Evolutionary conservation across 2,797 vertebrate genomes (phyloP), one percentile per base, ranked within the genome.

Genomic region (Parauchenoglanis ngamensis): DNA sequence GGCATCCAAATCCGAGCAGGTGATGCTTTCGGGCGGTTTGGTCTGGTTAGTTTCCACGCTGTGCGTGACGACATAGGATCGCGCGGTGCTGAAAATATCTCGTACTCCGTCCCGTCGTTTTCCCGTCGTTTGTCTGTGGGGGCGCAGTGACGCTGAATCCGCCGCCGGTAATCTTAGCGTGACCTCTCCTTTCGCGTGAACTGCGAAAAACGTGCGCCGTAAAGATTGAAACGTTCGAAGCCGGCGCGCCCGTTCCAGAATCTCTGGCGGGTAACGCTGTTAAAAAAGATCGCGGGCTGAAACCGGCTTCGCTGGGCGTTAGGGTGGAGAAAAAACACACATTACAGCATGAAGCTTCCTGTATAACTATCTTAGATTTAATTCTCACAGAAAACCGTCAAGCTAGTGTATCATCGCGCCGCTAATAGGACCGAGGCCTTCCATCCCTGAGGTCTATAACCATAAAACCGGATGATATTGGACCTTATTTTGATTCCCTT

Each of bases 291-390:
- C 57, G 31, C 54, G 7, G 77, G 13, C 19, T 59, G 3, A 78
- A 78, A 77, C 49, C 54, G 75, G 75, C n/a, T 77, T 77, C 28
- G 17, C n/a, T 54, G 49, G 49, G 75, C n/a, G 4, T 28, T 54
- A 11, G 28, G 17, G 28, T 59, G 35, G 8, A 59, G 31, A 79
- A 25, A 56, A 40, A 25, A 40, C 11, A 7, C 28, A 35, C 77
- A 40, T 59, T 25, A 59, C 77, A 7, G 77, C 56, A 40, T 59
- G 25, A 79, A 59, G 54, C 40, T 79, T 79, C 77, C 77, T 57
- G 77, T 59, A 25, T 40, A 79, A 79, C 77, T 25, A 40, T 46
- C 57, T 61, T 4, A 44, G 95, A 93, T 95, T 95, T 94, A 96
- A 61, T 80, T 61, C 15, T 61, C 35, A 17, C 78, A 7, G 57